Evolutionary conservation across 2,113 vertebrate genomes (phyloP).

Genomic region (Microcebus lehilahytsara): DNA sequence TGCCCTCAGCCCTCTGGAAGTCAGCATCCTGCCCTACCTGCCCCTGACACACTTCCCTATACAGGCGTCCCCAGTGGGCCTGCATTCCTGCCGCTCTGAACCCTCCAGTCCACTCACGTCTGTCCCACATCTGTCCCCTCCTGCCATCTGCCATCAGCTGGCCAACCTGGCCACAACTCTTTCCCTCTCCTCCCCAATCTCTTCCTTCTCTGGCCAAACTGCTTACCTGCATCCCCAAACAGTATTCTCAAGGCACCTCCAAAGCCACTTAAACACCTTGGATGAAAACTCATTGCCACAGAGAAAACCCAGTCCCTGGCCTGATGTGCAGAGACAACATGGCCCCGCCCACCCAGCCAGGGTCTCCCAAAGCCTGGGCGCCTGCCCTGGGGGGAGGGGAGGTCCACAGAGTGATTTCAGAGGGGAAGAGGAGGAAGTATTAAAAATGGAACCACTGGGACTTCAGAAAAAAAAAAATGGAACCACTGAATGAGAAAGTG

Average conservation of each 20-base stretch:
- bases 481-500: background rate
- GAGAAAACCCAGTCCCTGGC: background rate
- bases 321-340: background rate
- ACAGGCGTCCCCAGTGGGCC: accelerated
- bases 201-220: background rate
- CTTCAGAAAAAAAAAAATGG: too few species aligned
- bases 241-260: background rate
- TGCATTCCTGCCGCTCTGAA: background rate
- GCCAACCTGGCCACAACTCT: background rate
- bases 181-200: background rate
- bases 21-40: background rate
- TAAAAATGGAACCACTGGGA: background rate
- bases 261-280: background rate
- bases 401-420: background rate
- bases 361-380: background rate
- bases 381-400: accelerated
- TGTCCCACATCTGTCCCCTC: background rate
- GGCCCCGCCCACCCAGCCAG: background rate
- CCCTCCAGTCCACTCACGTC: too few species aligned
- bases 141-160: too few species aligned
- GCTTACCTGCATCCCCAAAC: background rate
- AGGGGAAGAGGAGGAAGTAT: background rate
- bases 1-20: background rate
- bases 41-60: too few species aligned
- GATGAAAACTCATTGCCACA: background rate